Evolutionary conservation across 2,888 invertebrate species (phyloP).

Genomic region (Phortica magna): DNA sequence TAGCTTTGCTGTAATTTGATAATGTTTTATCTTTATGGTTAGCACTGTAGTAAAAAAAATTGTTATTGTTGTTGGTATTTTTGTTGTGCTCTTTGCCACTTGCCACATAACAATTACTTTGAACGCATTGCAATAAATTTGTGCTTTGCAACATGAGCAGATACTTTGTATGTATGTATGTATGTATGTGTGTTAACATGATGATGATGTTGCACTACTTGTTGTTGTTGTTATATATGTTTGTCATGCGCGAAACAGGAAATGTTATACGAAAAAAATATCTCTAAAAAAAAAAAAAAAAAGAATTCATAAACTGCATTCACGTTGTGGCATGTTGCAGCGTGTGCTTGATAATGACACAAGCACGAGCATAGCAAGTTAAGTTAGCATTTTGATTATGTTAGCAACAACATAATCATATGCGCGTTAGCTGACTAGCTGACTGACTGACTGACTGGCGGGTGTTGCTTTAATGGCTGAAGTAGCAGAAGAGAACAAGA

Average conservation of each 20-base stretch:
- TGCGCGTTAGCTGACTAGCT: too few relatives aligned
- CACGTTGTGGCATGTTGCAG: neutral
- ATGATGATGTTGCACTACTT: too few relatives aligned
- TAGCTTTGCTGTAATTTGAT: neutral
- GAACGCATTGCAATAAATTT: conserved; percentile 12
- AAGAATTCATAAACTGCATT: neutral
- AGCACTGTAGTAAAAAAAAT: neutral
- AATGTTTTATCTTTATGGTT: neutral
- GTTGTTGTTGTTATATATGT: neutral
- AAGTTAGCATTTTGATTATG: neutral
- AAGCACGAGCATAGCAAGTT: neutral
- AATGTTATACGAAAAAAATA: neutral
- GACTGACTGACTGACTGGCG: too few relatives aligned
- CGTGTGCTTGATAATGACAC: neutral
- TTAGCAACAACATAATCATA: neutral
- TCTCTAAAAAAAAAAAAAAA: neutral
- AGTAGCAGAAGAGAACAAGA: too few relatives aligned
- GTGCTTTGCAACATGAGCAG: neutral
- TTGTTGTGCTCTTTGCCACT: neutral
- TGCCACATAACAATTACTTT: neutral
- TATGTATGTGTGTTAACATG: too few relatives aligned
- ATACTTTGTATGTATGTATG: neutral
- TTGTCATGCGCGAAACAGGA: neutral
- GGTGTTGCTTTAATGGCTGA: too few relatives aligned
- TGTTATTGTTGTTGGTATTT: neutral